A percentile compares a stretch with the other conserved stretches of the same genome.
phyloP scores from a whole-genome alignment of 1,140 invertebrate genomes.

The Papilio xuthus region DNA sequence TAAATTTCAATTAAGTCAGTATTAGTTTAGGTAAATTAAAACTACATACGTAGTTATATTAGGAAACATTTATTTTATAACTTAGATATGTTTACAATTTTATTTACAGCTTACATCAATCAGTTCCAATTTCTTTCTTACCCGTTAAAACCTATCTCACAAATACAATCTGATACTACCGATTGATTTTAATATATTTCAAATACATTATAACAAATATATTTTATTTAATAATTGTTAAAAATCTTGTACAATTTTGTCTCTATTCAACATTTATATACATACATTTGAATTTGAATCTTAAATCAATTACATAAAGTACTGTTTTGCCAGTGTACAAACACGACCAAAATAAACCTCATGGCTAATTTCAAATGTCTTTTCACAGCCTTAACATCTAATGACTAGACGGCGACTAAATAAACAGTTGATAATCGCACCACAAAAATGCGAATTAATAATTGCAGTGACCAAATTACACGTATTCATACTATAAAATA shows the following conservation, averaged over 20 bases:
- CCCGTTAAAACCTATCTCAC: conserved; percentile 37
- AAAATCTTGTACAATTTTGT: background rate
- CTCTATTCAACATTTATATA: conserved; percentile 34
- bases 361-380: conserved; percentile 54
- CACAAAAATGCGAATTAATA: background rate
- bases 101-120: conserved; percentile 78
- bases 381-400: conserved; percentile 75
- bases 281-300: conserved; percentile 27
- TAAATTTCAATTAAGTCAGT: conserved; percentile 8
- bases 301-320: background rate
- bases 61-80: conserved; percentile 65
- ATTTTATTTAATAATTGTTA: conserved; percentile 18
- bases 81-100: conserved; percentile 59
- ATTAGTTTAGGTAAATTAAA: conserved; percentile 45
- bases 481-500: no score
- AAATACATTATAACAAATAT: conserved; percentile 5
- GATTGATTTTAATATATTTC: conserved; percentile 24
- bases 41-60: conserved; percentile 44
- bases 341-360: conserved; percentile 9
- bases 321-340: background rate
- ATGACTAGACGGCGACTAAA: conserved; percentile 70
- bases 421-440: conserved; percentile 26
- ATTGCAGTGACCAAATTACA: background rate
- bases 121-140: conserved; percentile 71
- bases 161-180: conserved; percentile 9